Evolutionary conservation across 2,888 invertebrate genomes (phyloP).

Genomic region (Oscheius sp.): DNA sequence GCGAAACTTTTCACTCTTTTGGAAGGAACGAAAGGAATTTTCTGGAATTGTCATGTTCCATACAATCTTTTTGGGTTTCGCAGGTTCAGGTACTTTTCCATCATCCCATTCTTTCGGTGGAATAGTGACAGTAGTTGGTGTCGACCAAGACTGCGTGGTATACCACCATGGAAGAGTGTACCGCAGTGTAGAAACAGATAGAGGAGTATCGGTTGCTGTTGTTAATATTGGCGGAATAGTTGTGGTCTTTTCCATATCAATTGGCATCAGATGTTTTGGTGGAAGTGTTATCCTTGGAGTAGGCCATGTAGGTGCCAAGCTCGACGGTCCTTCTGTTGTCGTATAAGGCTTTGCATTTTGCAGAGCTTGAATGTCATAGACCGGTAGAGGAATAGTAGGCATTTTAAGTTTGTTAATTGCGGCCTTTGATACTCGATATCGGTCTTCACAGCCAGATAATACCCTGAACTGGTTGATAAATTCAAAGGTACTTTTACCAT

Average conservation of each 20-base stretch:
- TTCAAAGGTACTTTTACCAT: slow-evolving; percentile 2
- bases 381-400: not conserved
- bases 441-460: slow-evolving; percentile 13
- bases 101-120: slow-evolving; percentile 15
- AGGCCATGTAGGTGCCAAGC: slow-evolving; percentile 11
- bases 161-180: slow-evolving; percentile 27
- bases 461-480: slow-evolving; percentile 2
- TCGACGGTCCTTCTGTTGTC: slow-evolving; percentile 4
- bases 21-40: slow-evolving; percentile 17
- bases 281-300: slow-evolving; percentile 22
- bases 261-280: slow-evolving; percentile 8
- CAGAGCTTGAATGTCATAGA: slow-evolving; percentile 2
- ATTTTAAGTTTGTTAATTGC: not conserved
- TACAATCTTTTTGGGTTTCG: not conserved
- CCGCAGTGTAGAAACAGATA: not conserved
- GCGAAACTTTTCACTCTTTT: slow-evolving; percentile 18
- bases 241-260: not conserved
- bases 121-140: not conserved
- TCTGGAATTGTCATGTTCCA: not conserved
- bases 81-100: slow-evolving; percentile 3
- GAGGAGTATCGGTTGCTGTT: slow-evolving; percentile 4
- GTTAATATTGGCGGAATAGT: not conserved
- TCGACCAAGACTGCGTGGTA: slow-evolving; percentile 22
- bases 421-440: slow-evolving; percentile 1
- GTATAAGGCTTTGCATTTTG: slow-evolving; percentile 13